Percentiles rank a stretch among this genome's conserved stretches.
These are phyloP conservation scores for Cryptotis parvus DNA, from an alignment of 2,113 vertebrate genomes.

Conservation along the genomic window DNA sequence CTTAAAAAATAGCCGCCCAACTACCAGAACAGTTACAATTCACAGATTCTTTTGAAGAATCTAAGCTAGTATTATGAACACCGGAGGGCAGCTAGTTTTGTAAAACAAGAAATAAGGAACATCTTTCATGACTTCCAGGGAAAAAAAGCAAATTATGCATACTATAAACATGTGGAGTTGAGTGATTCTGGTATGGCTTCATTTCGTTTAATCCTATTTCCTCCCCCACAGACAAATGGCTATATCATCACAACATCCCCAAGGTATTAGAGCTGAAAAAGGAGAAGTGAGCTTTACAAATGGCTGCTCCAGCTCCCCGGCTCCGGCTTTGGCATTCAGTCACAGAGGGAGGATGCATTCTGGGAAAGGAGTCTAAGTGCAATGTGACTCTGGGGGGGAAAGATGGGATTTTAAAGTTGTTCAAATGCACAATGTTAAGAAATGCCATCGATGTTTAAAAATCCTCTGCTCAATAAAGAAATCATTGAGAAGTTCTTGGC, in stretches of 20 bases:
- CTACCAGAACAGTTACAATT: conserved; percentile 65
- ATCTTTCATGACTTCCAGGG: conserved; percentile 72
- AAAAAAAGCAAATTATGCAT: conserved; percentile 74
- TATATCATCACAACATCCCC: conserved; percentile 41
- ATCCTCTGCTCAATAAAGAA: conserved; percentile 85
- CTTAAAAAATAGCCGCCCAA: conserved; percentile 79
- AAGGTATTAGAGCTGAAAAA: conserved; percentile 56
- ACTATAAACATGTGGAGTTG: conserved; percentile 61
- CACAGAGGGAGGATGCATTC: neutral
- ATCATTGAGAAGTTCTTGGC: conserved; percentile 87
- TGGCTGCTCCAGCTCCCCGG: conserved; percentile 24
- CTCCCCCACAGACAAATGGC: conserved; percentile 60
- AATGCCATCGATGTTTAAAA: conserved; percentile 83
- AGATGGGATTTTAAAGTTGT: conserved; percentile 82
- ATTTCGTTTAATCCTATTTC: conserved; percentile 77
- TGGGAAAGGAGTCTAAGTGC: conserved; percentile 68
- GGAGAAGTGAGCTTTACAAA: conserved; percentile 55
- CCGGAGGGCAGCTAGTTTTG: conserved; percentile 69
- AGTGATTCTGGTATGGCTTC: conserved; percentile 70
- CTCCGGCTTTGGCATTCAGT: conserved; percentile 45
- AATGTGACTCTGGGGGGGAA: conserved; percentile 69
- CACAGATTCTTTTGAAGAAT: conserved; percentile 73
- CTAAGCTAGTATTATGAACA: conserved; percentile 75
- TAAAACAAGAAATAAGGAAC: conserved; percentile 79
- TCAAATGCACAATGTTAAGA: conserved; percentile 84